Evolutionary conservation across 2,888 invertebrate genomes (phyloP), one percentile per base, ranked within the genome.

Genomic region (Ophion obscuratus): DNA sequence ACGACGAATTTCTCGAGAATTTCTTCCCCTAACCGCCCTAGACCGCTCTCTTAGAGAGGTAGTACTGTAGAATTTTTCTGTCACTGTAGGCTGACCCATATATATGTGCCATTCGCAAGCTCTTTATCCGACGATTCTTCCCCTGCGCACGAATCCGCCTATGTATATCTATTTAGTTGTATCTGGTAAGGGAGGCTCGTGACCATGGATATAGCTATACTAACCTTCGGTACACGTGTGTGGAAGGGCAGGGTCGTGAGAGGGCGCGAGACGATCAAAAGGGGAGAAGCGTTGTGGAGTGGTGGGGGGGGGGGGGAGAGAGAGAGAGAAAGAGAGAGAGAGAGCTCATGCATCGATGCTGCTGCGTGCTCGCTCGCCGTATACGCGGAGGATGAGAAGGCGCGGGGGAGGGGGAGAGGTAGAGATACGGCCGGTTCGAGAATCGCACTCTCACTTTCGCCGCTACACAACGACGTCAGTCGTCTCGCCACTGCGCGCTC

Each of bases 381-480:
- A 27, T 31, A 36, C 76, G 17, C 31, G 68, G 40, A 80, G 64
- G 64, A 73, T 66, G 36, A 66, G 71, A 71, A 73, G 24, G 73
- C 71, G 57, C 64, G 80, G 20, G 14, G 14, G 53, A 40, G 66
- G 44, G 84, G 27, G 40, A 71, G 74, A 53, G 40, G 24, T 47
- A 61, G 36, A 61, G 87, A 20, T 87, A 84, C 87, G 87, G 81
- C 87, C 89, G 87, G 89, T 88, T 68, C 67, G 59, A 73, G 81
- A 64, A 78, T 74, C 84, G 90, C 92, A 93, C 93, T 93, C 93
- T 93, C 93, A 93, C 93, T 93, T 93, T 93, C 93, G 93, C 91
- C 91, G 92, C 92, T 91, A 53, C 53, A 53, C 53, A 89, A 89
- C 92, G 92, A 92, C 92, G 92, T 92, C 92, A 91, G 92, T 90